Percentiles rank a stretch among this genome's conserved stretches.
Conservation (phyloP, 2,888 invertebrate genomes). For the Stegana nigrithorax region DNA sequence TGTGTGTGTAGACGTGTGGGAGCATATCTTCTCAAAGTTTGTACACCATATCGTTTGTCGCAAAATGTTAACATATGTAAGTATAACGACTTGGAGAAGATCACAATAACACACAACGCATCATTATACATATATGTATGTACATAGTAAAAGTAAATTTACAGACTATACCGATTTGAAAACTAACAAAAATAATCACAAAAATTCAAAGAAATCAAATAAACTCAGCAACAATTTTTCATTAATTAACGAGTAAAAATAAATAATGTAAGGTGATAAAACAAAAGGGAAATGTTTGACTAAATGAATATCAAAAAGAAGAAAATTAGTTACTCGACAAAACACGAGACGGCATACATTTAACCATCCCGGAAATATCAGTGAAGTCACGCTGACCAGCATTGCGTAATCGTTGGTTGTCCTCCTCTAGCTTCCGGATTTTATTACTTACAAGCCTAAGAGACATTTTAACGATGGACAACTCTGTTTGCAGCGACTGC, state of each 20-base stretch:
- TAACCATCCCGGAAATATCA: no score
- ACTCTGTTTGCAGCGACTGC: slow-evolving; percentile 73
- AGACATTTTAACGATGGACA: slow-evolving; percentile 69
- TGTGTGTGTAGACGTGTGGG: no score
- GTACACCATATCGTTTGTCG: no score
- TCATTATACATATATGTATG: no score
- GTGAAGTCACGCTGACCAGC: no score
- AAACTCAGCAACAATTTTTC: not conserved
- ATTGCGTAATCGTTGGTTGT: slow-evolving; percentile 53
- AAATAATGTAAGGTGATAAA: slow-evolving; percentile 23
- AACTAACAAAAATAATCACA: slow-evolving; percentile 2
- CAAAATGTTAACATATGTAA: no score
- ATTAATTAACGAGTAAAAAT: not conserved
- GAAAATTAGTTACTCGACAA: no score
- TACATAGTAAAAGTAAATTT: not conserved
- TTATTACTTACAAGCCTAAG: slow-evolving; percentile 46
- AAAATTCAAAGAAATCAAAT: slow-evolving; percentile 5
- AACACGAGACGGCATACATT: no score
- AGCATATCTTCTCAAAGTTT: no score
- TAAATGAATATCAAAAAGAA: slow-evolving; percentile 3
- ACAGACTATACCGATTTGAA: not conserved
- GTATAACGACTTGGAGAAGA: not conserved
- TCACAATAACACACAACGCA: not conserved
- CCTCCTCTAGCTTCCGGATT: slow-evolving; percentile 45
- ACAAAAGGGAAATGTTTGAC: slow-evolving; percentile 20